A percentile compares a stretch with the other conserved stretches of the same genome.
Evolutionary conservation across 2,797 vertebrate species (phyloP).

Genomic region (Schizopygopsis pylzovi): DNA sequence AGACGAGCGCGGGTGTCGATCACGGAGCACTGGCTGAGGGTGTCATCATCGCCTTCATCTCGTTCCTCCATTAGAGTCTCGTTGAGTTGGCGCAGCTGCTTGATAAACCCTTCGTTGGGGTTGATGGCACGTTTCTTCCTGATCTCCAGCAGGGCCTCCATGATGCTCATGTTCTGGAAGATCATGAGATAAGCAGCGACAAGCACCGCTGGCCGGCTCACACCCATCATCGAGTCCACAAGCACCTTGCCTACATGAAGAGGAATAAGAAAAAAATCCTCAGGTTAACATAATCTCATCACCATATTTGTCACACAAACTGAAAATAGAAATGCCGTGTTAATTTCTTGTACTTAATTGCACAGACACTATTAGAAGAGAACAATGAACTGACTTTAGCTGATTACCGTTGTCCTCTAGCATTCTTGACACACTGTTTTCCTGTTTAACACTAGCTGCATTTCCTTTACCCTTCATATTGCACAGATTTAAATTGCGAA

Average conservation of each 20-base stretch:
- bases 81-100: conserved; percentile 92
- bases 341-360: neutral
- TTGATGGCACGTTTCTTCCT: conserved; percentile 89
- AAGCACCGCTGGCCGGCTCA: conserved; percentile 89
- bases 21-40: conserved; percentile 84
- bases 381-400: neutral
- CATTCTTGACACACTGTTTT: too few relatives aligned
- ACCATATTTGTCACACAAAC: neutral
- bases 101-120: conserved; percentile 94
- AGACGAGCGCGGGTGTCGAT: conserved; percentile 72
- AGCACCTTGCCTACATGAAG: conserved; percentile 87
- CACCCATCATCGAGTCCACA: conserved; percentile 96
- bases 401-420: neutral
- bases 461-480: too few relatives aligned
- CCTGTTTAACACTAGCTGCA: too few relatives aligned
- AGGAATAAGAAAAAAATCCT: neutral
- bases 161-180: conserved; percentile 92
- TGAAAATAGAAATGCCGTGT: neutral
- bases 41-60: conserved; percentile 78
- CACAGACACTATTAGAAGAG: neutral
- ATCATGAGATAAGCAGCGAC: conserved; percentile 97
- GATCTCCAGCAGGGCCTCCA: conserved; percentile 89
- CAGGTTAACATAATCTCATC: neutral
- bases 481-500: too few relatives aligned
- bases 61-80: conserved; percentile 91